Conservation (phyloP, 2,888 invertebrate genomes). For the Pristionchus maxplancki region DNA sequence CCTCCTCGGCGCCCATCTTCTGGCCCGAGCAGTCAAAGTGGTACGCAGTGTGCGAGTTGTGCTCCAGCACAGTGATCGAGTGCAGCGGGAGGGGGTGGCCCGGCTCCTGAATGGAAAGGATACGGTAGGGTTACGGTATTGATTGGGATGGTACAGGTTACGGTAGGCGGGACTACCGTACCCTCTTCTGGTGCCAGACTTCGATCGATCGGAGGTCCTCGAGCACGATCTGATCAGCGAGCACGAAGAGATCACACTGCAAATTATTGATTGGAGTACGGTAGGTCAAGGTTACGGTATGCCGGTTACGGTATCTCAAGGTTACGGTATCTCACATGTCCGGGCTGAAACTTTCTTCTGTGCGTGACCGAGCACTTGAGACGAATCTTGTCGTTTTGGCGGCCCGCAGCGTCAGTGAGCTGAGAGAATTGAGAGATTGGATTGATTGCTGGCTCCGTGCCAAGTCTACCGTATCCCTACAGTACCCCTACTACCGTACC, state of each 20-base stretch:
- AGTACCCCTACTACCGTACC: not conserved
- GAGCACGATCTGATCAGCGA: slow-evolving; percentile 55
- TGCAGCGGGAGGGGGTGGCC: slow-evolving; percentile 54
- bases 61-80: slow-evolving; percentile 58
- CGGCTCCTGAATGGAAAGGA: not conserved
- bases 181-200: slow-evolving; percentile 55
- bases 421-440: slow-evolving; percentile 5
- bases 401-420: slow-evolving; percentile 55
- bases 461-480: no score
- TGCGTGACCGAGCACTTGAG: slow-evolving; percentile 60
- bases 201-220: slow-evolving; percentile 54
- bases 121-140: slow-evolving; percentile 21
- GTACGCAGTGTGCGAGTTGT: slow-evolving; percentile 53
- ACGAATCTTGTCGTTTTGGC: slow-evolving; percentile 56
- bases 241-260: slow-evolving; percentile 58
- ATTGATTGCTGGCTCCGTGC: not conserved
- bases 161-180: slow-evolving; percentile 16
- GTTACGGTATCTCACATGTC: slow-evolving; percentile 53
- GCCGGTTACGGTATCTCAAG: not conserved
- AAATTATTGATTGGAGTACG: not conserved
- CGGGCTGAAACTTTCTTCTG: slow-evolving; percentile 57
- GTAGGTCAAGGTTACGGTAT: not conserved
- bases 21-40: slow-evolving; percentile 54
- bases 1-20: slow-evolving; percentile 19
- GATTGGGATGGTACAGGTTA: not conserved